Conservation (phyloP, 2,113 vertebrate species). For the Nerophis ophidion region DNA sequence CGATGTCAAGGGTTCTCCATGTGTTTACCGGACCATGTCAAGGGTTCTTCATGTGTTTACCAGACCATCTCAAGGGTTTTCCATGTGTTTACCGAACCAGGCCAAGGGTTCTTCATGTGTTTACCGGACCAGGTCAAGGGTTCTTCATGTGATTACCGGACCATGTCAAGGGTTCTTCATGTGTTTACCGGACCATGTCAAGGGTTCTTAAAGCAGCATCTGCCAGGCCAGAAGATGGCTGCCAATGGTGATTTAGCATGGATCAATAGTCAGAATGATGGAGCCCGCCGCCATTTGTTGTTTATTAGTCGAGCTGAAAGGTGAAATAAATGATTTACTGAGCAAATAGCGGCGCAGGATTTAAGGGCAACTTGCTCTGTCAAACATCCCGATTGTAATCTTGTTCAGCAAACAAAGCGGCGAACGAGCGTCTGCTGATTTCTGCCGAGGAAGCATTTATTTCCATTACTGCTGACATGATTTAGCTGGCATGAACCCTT, state of each 20-base stretch:
- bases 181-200: constrained; percentile 11
- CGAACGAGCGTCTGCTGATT: constrained; percentile 10
- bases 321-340: constrained; percentile 40
- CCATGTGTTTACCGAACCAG: too few species aligned
- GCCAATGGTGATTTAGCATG: constrained; percentile 34
- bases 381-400: constrained; percentile 24
- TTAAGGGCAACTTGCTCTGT: constrained; percentile 12
- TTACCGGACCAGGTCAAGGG: too few species aligned
- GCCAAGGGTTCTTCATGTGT: too few species aligned
- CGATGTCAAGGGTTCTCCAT: too few species aligned
- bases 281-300: constrained; percentile 43
- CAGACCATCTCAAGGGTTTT: too few species aligned
- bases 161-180: constrained; percentile 27
- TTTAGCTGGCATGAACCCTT: too few species aligned
- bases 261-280: constrained; percentile 47
- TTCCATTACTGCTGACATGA: too few species aligned
- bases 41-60: too few species aligned
- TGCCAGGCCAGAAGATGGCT: constrained; percentile 15
- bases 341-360: constrained; percentile 6
- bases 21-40: too few species aligned
- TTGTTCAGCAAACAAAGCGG: constrained; percentile 16
- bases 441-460: constrained; percentile 14
- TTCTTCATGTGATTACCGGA: too few species aligned
- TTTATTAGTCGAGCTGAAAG: constrained; percentile 37
- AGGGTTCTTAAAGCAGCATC: constrained; percentile 18